phyloP scores from a whole-genome alignment of 2,888 invertebrate species.

The Chymomyza caudatula region DNA sequence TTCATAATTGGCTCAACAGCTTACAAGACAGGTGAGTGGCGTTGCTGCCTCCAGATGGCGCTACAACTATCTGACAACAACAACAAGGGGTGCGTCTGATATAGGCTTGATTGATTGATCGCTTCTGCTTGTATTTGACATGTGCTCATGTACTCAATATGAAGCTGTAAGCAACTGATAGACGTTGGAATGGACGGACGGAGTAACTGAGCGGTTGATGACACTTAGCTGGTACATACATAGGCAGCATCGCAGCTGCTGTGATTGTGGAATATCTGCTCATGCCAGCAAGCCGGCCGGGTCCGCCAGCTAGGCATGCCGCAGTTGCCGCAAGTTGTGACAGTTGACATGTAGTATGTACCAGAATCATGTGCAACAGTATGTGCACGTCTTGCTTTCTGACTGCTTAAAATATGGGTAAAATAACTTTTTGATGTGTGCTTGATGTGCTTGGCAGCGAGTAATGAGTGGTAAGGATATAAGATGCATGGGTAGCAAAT shows the following conservation, averaged over 20 bases:
- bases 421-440: conserved; percentile 46
- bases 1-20: conserved; percentile 87
- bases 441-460: background rate
- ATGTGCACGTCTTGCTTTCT: conserved; percentile 31
- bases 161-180: background rate
- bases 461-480: background rate
- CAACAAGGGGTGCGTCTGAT: background rate
- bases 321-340: conserved; percentile 7
- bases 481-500: background rate
- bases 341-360: conserved; percentile 54
- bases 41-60: conserved; percentile 27
- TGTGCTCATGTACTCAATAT: background rate
- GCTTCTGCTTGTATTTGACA: conserved; percentile 12
- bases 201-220: background rate
- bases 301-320: background rate
- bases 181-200: conserved; percentile 2
- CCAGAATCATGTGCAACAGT: conserved; percentile 39
- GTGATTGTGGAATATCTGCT: background rate
- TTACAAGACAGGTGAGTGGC: conserved; percentile 82
- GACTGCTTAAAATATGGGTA: conserved; percentile 46
- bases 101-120: conserved; percentile 62
- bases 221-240: background rate
- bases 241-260: background rate
- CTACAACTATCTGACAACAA: conserved; percentile 2
- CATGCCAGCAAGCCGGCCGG: background rate